These are phyloP conservation scores for Acanthisitta chloris DNA, from an alignment of 2,113 vertebrate genomes.

Conservation along the genomic window DNA sequence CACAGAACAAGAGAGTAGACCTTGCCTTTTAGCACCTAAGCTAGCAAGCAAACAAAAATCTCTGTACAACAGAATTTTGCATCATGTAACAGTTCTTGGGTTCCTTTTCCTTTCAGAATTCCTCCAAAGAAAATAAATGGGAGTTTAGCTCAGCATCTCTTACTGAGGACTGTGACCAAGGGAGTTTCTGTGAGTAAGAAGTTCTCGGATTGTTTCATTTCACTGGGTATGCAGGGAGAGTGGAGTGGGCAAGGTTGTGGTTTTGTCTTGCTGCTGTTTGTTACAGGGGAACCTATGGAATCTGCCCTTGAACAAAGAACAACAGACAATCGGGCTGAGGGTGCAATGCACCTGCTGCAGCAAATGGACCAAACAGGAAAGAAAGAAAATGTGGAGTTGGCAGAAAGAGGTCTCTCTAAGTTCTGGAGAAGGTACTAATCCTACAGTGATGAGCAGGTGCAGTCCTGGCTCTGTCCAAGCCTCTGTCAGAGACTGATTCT, in stretches of 20 bases:
- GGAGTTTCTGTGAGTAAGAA: not conserved
- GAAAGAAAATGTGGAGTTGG: not conserved
- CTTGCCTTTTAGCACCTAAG: not conserved
- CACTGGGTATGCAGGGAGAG: rapidly evolving
- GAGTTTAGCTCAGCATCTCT: not conserved
- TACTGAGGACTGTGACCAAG: not conserved
- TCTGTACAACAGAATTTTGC: not conserved
- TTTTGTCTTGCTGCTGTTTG: not conserved
- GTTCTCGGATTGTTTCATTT: not conserved
- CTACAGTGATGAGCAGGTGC: not conserved
- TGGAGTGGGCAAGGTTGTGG: rapidly evolving
- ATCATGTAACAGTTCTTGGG: not conserved
- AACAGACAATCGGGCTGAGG: not conserved
- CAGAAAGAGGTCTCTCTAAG: not conserved
- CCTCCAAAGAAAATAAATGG: not conserved
- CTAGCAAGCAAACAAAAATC: not conserved
- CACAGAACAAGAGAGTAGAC: not conserved
- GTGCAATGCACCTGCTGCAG: not conserved
- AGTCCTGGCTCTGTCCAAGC: not conserved
- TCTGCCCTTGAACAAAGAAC: not conserved
- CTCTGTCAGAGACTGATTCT: not conserved
- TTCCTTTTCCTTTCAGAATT: slow-evolving; percentile 7
- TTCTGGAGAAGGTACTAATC: slow-evolving; percentile 30
- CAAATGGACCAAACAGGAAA: not conserved
- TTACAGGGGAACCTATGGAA: not conserved